Evolutionary conservation across 2,888 invertebrate genomes (phyloP).

Genomic region (Melanostoma mellinum): DNA sequence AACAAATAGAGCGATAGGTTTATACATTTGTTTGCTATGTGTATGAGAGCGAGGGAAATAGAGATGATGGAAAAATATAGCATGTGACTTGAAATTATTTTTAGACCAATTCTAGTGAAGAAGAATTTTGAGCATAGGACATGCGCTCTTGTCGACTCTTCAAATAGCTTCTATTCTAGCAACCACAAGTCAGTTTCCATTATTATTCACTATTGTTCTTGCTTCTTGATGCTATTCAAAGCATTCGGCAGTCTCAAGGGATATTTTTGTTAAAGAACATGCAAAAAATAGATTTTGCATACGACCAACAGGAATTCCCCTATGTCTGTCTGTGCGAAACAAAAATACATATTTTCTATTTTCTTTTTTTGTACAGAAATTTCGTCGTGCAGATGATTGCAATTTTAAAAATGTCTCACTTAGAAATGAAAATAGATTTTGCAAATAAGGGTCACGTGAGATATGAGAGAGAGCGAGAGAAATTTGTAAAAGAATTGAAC

Average conservation of each 20-base stretch:
- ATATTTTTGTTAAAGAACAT: constrained; percentile 56
- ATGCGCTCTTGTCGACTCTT: constrained; percentile 51
- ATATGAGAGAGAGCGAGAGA: neutral
- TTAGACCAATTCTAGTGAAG: constrained; percentile 42
- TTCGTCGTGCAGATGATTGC: constrained; percentile 26
- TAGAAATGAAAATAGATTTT: constrained; percentile 26
- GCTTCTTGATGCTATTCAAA: constrained; percentile 24
- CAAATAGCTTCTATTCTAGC: constrained; percentile 35
- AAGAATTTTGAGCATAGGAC: constrained; percentile 34
- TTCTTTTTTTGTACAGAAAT: constrained; percentile 21
- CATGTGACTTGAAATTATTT: constrained; percentile 66
- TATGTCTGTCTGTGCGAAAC: constrained; percentile 41
- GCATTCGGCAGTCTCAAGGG: constrained; percentile 36
- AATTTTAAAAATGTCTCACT: constrained; percentile 40
- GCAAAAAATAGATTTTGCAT: constrained; percentile 61
- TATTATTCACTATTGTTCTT: constrained; percentile 1
- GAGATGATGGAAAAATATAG: constrained; percentile 8
- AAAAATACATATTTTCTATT: constrained; percentile 37
- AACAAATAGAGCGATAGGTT: constrained; percentile 48
- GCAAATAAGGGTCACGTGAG: constrained; percentile 5
- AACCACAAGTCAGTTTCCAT: constrained; percentile 34
- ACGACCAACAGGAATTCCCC: constrained; percentile 46
- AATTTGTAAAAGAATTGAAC: constrained; percentile 76
- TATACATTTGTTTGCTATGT: constrained; percentile 6
- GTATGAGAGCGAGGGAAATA: constrained; percentile 3